A percentile compares a stretch with the other conserved stretches of the same genome.
These are phyloP conservation scores for Platyrinchus mystaceus DNA, from an alignment of 2,797 vertebrate genomes.

Conservation along the genomic window DNA sequence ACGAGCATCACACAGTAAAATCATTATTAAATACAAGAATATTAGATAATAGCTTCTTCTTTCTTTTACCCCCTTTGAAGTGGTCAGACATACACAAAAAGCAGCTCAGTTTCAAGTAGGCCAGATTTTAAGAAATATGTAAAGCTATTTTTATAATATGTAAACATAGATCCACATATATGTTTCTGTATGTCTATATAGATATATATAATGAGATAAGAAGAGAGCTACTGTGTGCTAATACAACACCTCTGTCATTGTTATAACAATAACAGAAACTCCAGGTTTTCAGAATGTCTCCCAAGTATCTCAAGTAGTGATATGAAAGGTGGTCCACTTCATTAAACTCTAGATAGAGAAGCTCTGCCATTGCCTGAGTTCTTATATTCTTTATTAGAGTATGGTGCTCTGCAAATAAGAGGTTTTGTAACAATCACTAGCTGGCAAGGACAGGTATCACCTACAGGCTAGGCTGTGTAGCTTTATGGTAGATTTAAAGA, in stretches of 20 bases:
- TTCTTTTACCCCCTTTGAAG: neutral
- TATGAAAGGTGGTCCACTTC: neutral
- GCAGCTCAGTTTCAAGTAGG: neutral
- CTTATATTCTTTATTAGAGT: neutral
- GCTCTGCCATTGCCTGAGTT: neutral
- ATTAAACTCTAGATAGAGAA: neutral
- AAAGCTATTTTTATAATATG: neutral
- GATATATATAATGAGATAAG: neutral
- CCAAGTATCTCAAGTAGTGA: neutral
- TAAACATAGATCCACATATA: neutral
- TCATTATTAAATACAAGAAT: neutral
- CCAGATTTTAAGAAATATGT: neutral
- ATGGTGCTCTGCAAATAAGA: neutral
- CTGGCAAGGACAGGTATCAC: neutral
- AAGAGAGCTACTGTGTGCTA: neutral
- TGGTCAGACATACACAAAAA: neutral
- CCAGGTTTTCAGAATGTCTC: neutral
- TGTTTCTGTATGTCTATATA: too few species aligned
- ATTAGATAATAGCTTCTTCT: neutral
- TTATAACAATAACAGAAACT: neutral
- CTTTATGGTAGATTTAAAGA: neutral
- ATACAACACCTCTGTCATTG: neutral
- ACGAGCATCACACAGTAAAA: neutral
- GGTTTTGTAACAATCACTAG: neutral
- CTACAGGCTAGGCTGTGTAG: neutral